Evolutionary conservation across 2,113 vertebrate genomes (phyloP), one percentile per base, ranked within the genome.

Genomic region (Gallinago undulata): DNA sequence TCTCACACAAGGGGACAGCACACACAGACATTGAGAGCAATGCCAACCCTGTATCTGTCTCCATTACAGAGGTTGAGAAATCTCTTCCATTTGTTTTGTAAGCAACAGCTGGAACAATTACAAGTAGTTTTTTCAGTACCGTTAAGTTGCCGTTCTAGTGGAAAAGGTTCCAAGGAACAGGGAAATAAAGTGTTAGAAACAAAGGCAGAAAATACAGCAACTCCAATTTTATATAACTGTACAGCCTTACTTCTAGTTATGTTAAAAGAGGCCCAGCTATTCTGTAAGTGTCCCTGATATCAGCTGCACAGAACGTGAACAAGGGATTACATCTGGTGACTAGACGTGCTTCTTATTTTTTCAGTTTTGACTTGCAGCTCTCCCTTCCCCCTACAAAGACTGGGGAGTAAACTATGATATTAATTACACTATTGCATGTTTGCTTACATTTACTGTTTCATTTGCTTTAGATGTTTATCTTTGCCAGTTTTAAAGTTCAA

Each of bases 31-130:
- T 0, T 30, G 67, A 93, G 64, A 72, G 35, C 2, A 0, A 83
- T 25, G 90, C 67, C 92, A 93, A 30, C 47, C 59, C 63, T 70
- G 8, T 50, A 76, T 90, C 68, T 94, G 77, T 48, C 59, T 88
- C 88, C 64, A 63, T 41, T 19, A 67, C 25, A 63, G 51, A 90
- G 55, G 33, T 31, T 83, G 72, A 90, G 92, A 96, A 96, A 92
- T 59, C 37, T 55, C 77, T 80, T 73, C 67, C 37, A 78, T 64
- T 93, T 93, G 75, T 93, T 91, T 91, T 55, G 60, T 72, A 92
- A 95, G 66, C 64, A 92, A 72, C 60, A 91, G 88, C 83, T 92
- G 56, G 76, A 91, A 94, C 62, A 91, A 84, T 70, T 64, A 74
- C 56, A 91, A 93, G 60, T 27, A 59, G 27, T 73, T 87, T 86